Conservation (phyloP, 2,113 vertebrate genomes). For the Glareola pratincola region DNA sequence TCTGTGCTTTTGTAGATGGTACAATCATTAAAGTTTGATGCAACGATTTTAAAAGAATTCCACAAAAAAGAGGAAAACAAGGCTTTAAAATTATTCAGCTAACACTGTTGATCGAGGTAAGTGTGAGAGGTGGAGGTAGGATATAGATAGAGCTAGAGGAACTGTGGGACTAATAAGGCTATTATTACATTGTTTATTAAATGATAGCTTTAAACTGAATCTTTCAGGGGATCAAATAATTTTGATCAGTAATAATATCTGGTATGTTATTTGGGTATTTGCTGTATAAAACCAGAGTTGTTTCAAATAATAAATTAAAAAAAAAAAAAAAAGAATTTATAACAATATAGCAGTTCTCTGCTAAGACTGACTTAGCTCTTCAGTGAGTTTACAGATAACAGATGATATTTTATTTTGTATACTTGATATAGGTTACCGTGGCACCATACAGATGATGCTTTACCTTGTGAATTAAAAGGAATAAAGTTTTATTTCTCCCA, state of each 20-base stretch:
- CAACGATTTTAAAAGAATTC: neutral
- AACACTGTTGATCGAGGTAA: neutral
- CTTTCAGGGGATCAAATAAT: neutral
- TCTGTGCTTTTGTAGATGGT: neutral
- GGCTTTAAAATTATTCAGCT: neutral
- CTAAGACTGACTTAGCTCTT: neutral
- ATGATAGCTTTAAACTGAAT: neutral
- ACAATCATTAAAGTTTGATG: neutral
- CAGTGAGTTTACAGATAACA: neutral
- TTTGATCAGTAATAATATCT: neutral
- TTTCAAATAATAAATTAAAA: neutral
- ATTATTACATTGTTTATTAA: neutral
- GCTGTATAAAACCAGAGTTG: neutral
- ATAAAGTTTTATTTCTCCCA: neutral
- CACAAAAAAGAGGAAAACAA: neutral
- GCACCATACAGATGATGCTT: neutral
- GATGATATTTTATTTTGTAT: neutral
- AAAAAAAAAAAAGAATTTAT: neutral
- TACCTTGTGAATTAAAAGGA: neutral
- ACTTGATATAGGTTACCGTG: neutral
- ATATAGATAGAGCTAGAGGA: neutral
- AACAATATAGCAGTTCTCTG: neutral
- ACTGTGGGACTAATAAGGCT: neutral
- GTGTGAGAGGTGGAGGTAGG: neutral
- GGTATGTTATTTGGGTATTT: neutral